Conservation (phyloP, 2,797 vertebrate genomes). For the Esox masquinongy region DNA sequence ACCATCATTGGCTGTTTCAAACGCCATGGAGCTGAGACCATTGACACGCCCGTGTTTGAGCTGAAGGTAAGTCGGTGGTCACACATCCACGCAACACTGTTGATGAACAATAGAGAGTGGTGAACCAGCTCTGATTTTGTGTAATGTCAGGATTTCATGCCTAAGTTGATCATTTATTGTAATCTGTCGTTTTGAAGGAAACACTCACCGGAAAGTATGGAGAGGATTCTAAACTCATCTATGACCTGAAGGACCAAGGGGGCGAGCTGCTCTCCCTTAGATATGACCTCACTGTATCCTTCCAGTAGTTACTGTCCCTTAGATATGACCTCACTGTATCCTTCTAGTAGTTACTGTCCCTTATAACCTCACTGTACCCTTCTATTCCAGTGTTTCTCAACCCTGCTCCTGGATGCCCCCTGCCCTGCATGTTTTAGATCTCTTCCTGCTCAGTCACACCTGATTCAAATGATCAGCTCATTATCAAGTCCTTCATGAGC, state of each 20-base stretch:
- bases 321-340: too few species aligned
- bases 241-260: conserved; percentile 95
- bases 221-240: conserved; percentile 93
- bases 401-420: too few species aligned
- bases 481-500: too few species aligned
- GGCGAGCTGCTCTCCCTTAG: conserved; percentile 94
- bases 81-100: neutral
- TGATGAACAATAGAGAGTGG: neutral
- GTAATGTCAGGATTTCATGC: neutral
- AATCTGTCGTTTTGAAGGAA: conserved; percentile 75
- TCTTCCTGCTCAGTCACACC: too few species aligned
- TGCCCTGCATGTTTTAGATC: too few species aligned
- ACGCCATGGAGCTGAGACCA: conserved; percentile 93
- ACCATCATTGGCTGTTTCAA: conserved; percentile 88
- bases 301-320: neutral
- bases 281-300: conserved; percentile 23
- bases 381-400: too few species aligned
- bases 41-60: conserved; percentile 95
- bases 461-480: too few species aligned
- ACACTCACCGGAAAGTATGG: conserved; percentile 91
- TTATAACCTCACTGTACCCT: conserved; percentile 52
- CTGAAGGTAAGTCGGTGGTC: conserved; percentile 79
- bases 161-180: neutral
- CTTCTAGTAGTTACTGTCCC: conserved; percentile 80
- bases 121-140: neutral